Evolutionary conservation across 2,797 vertebrate genomes (phyloP), one percentile per base, ranked within the genome.

Genomic region (Brachymystax lenok): DNA sequence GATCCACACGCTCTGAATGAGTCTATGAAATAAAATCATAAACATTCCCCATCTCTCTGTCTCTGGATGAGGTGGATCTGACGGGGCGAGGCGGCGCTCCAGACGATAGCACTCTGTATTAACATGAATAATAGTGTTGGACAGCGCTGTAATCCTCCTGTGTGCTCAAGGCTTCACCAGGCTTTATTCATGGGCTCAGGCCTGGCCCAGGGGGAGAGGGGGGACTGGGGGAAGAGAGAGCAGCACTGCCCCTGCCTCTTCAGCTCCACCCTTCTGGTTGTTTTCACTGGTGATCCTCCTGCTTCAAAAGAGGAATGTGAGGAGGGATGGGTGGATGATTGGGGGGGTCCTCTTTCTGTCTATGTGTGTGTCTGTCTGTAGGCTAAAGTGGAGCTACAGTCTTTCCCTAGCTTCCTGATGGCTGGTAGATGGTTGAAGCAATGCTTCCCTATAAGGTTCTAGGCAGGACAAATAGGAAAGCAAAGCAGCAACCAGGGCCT

Each of bases 61-160:
- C 78, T 80, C 69, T 75, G 78, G 81, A 71, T 0, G 2, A 64
- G 51, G 75, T 73, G 74, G 78, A 84, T 63, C 10, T 5, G 76
- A 52, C 72, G 73, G 68, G 85, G 82, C 4, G 24, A 83, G 80
- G 80, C 63, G 5, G 73, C 1, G 28, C 30, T 30, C 21, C 40
- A 46, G 64, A 54, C 17, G 74, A 24, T 67, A 64, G 40, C 7
- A 10, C 46, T 68, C 50, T 33, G 30, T 69, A 74, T 80, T 77
- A 87, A 78, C 84, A 67, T 72, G 40, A 80, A 71, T 84, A 83
- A 90, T 86, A 56, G 74, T 35, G 79, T 81, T 79, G 17, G 87
- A 90, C 88, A 89, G 86, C 69, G 33, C 76, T 76, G 61, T 87
- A 87, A 89, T 89, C 88, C 84, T 84, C 50, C 21, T 67, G 82